Evolutionary conservation across 2,888 invertebrate genomes (phyloP), one percentile per base, ranked within the genome.

Genomic region (Crossocerus cetratus): DNA sequence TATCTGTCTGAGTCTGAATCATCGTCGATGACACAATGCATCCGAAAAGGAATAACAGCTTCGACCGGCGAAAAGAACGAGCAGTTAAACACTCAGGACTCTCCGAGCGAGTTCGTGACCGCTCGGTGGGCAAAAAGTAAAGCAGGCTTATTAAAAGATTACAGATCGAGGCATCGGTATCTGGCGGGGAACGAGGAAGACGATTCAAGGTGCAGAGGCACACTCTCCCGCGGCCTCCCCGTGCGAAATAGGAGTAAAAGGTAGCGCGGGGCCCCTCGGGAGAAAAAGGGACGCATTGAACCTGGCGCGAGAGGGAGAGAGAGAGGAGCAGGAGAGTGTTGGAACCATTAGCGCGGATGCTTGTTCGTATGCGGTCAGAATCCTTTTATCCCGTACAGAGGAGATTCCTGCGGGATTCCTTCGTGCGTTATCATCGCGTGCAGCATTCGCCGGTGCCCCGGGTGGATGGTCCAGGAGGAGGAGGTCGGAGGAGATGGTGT

Each of bases 331-430:
- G 62, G 56, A 75, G 56, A 71, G 78, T 72, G 88, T 88, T 83
- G 87, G 83, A 84, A 86, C 87, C 88, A 89, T 89, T 88, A 89
- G 87, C 86, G 84, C 84, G 77, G 79, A 86, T 86, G 85, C 85
- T 86, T 78, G 83, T 85, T 86, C 83, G 81, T 75, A 78, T 76
- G 81, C 81, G 84, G 82, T 83, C 84, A 79, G 82, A 81, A 83
- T 83, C 83, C 84, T 84, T 87, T 86, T 86, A 84, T 85, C 84
- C 80, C 76, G 82, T 76, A 76, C 69, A 71, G 77, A 74, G 32
- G 76, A 83, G 84, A 88, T 87, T 86, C 84, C 86, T 79, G 67
- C 80, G 83, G 81, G 82, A 86, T 87, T 87, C 84, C 83, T 74
- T 66, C 65, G 81, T 81, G 78, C 83, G 84, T 88, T 87, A 88